Evolutionary conservation across 2,113 vertebrate genomes (phyloP).

Genomic region (Equus przewalskii): DNA sequence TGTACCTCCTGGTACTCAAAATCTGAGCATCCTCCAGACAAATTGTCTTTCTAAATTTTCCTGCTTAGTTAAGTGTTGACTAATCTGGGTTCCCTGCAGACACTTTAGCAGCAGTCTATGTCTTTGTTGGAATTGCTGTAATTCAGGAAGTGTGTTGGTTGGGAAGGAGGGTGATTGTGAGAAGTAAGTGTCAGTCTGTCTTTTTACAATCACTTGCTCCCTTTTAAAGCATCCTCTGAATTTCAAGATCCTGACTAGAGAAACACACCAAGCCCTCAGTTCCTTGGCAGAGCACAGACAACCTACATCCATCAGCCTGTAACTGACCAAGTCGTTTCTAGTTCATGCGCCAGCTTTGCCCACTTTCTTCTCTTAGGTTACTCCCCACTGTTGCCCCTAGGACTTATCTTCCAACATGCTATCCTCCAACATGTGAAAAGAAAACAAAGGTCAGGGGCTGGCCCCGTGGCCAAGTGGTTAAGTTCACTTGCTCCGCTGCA

Average conservation of each 20-base stretch:
- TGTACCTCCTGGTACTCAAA: background rate
- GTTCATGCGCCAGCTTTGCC: background rate
- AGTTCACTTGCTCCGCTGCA: too few relatives aligned
- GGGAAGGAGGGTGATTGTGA: background rate
- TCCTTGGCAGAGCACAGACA: background rate
- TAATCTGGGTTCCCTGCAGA: background rate
- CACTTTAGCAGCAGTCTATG: background rate
- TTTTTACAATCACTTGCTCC: background rate
- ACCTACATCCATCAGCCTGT: background rate
- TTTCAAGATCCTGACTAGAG: conserved; percentile 44
- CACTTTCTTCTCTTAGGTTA: conserved; percentile 15
- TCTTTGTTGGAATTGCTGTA: background rate
- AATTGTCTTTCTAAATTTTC: background rate
- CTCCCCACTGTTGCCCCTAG: background rate
- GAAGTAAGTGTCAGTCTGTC: background rate
- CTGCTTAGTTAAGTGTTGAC: background rate
- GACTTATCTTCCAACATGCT: background rate
- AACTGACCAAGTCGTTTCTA: conserved; percentile 1
- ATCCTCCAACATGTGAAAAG: background rate
- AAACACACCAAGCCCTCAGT: background rate
- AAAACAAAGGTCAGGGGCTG: background rate
- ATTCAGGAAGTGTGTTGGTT: background rate
- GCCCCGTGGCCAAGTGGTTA: too few relatives aligned
- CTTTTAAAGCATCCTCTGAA: conserved; percentile 15
- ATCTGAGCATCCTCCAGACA: background rate